These are phyloP conservation scores for Microctonus brassicae DNA, from an alignment of 2,888 invertebrate species.

Conservation along the genomic window DNA sequence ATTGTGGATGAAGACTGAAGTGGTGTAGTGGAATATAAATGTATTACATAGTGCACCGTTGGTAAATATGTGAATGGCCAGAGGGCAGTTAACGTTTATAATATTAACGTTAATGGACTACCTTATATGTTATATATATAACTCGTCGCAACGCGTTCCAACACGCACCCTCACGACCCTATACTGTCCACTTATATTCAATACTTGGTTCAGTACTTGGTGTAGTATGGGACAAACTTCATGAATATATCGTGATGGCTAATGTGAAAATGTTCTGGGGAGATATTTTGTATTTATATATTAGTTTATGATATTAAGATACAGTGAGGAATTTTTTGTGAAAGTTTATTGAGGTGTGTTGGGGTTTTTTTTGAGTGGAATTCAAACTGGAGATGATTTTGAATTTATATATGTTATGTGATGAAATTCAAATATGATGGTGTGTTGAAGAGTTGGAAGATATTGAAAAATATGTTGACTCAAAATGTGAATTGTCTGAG, in stretches of 20 bases:
- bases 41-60: conserved; percentile 46
- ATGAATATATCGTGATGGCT: conserved; percentile 66
- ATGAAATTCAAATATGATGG: no score
- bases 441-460: no score
- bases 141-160: conserved; percentile 21
- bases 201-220: conserved; percentile 41
- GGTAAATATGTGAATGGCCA: conserved; percentile 63
- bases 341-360: no score
- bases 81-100: conserved; percentile 69
- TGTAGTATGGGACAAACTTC: conserved; percentile 60
- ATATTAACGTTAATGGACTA: conserved; percentile 71
- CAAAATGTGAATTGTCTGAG: no score
- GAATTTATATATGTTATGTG: no score
- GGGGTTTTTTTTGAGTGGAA: no score
- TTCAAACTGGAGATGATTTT: no score
- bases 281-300: no score
- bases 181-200: conserved; percentile 37
- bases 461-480: no score
- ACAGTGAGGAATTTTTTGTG: no score
- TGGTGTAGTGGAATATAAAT: background rate
- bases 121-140: conserved; percentile 67
- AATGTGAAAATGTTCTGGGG: conserved; percentile 64
- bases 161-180: conserved; percentile 41
- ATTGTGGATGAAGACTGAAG: no score
- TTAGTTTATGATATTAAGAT: no score